Base-by-base conservation (phyloP, 2,797 vertebrate species). In the Lepus townsendii region DNA sequence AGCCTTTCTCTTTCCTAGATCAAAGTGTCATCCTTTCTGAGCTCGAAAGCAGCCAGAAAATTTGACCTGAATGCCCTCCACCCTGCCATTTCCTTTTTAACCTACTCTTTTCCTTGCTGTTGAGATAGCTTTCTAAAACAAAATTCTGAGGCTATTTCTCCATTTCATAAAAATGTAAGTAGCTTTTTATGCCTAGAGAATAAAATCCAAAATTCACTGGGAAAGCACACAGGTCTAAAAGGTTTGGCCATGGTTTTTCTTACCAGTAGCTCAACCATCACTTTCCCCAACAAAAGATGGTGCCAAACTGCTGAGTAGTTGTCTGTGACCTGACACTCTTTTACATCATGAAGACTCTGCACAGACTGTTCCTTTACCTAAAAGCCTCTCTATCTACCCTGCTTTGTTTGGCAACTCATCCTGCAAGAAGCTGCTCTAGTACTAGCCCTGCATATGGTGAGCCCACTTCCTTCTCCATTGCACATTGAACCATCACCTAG, bases 321-420 rank as follows among this genome's bases (percentile, higher is more conserved):
- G 32, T 52, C 47, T 66, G 79, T 63, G 38, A 83, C 83, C 90
- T 80, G 83, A 93, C 32, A 62, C 50, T 71, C 35, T 86, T 35
- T 50, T 24, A 14, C 1, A 1, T 72, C 88, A 62, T 78, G 62
- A 94, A 13, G 47, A 47, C 75, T 96, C 32, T 76, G 42, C 52
- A 88, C 10, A 86, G 35, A 72, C 8, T 47, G 26, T 38, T 35
- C 20, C 38, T 62, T 88, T 52, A 73, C 82, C 94, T 69, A 76
- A 77, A 60, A 76, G 27, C 22, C 71, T 26, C 47, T 86, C 54
- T 10, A 5, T 35, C 30, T 9, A 52, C 17, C 52, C 19, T 60
- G 30, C 47, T 79, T 65, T 63, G 19, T 77, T 65, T 63, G 35
- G 50, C 7, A 80, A 75, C 30, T 20, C 9, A 8, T 90, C 32